phyloP scores from a whole-genome alignment of 1,140 invertebrate species.

The Drosophila gunungcola region DNA sequence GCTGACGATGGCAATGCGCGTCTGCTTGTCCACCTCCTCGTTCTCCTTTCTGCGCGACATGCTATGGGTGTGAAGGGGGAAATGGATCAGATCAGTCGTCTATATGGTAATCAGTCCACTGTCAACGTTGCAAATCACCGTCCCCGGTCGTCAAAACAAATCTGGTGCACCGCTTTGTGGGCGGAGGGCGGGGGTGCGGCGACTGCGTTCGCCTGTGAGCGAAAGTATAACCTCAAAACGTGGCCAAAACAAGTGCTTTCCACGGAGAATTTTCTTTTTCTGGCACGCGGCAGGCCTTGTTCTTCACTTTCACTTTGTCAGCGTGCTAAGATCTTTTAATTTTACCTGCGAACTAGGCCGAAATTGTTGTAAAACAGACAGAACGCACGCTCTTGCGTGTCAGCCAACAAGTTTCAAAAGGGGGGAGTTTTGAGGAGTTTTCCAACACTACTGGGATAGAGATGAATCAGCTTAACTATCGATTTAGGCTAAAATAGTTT shows the following conservation, averaged over 20 bases:
- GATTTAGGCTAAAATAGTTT: background rate
- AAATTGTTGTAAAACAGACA: constrained; percentile 77
- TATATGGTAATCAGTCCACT: constrained; percentile 27
- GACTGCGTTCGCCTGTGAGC: constrained; percentile 49
- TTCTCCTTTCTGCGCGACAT: constrained; percentile 91
- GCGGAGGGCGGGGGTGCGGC: constrained; percentile 9
- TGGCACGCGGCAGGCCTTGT: background rate
- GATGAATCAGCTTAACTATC: constrained; percentile 23
- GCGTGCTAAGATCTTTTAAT: background rate
- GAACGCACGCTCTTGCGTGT: constrained; percentile 82
- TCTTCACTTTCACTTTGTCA: background rate
- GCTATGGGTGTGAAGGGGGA: constrained; percentile 37
- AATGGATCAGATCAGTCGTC: constrained; percentile 15
- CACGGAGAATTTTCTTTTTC: constrained; percentile 7
- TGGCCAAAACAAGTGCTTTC: constrained; percentile 48
- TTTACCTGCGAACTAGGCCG: constrained; percentile 74
- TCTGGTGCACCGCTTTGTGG: constrained; percentile 46
- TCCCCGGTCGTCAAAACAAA: constrained; percentile 70
- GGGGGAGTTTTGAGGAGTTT: constrained; percentile 23
- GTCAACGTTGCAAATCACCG: constrained; percentile 74
- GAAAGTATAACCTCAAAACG: constrained; percentile 79
- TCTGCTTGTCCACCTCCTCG: constrained; percentile 95
- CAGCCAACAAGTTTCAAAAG: constrained; percentile 81
- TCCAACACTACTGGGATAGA: constrained; percentile 48
- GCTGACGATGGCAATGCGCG: constrained; percentile 99